Percentiles rank a stretch among this genome's conserved stretches.
Evolutionary conservation across 2,888 invertebrate species (phyloP).

Genomic region (Bembecia ichneumoniformis): DNA sequence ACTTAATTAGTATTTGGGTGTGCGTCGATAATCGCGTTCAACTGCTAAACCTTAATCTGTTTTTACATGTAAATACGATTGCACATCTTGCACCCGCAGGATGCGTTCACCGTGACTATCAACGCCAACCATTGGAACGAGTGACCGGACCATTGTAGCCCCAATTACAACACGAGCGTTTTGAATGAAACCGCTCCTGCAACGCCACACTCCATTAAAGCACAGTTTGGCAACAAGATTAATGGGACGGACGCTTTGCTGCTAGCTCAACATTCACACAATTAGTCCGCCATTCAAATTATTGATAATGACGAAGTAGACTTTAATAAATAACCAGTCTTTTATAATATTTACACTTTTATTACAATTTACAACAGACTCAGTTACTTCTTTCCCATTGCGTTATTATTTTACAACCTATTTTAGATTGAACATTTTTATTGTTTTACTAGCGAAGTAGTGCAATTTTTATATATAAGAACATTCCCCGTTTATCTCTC

Average conservation of each 20-base stretch:
- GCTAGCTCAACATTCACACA: neutral
- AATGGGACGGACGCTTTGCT: constrained; percentile 22
- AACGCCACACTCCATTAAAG: constrained; percentile 48
- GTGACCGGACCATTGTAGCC: constrained; percentile 23
- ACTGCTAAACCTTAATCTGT: neutral
- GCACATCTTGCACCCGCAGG: constrained; percentile 6
- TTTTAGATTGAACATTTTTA: too few species aligned
- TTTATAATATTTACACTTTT: too few species aligned
- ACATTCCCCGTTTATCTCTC: too few species aligned
- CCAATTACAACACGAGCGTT: constrained; percentile 17
- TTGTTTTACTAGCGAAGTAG: too few species aligned
- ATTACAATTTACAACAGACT: too few species aligned
- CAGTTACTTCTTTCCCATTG: too few species aligned
- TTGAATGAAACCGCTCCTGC: constrained; percentile 49
- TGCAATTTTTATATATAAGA: too few species aligned
- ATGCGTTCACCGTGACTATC: constrained; percentile 36
- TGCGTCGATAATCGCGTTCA: too few species aligned
- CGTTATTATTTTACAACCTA: too few species aligned
- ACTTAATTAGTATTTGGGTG: too few species aligned
- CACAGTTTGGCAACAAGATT: constrained; percentile 49
- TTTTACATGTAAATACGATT: neutral
- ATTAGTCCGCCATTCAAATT: neutral
- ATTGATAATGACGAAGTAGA: neutral
- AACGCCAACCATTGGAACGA: constrained; percentile 32
- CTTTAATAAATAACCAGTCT: neutral